Evolutionary conservation across 2,797 vertebrate genomes (phyloP), one percentile per base, ranked within the genome.

Genomic region (Crax fasciolata): DNA sequence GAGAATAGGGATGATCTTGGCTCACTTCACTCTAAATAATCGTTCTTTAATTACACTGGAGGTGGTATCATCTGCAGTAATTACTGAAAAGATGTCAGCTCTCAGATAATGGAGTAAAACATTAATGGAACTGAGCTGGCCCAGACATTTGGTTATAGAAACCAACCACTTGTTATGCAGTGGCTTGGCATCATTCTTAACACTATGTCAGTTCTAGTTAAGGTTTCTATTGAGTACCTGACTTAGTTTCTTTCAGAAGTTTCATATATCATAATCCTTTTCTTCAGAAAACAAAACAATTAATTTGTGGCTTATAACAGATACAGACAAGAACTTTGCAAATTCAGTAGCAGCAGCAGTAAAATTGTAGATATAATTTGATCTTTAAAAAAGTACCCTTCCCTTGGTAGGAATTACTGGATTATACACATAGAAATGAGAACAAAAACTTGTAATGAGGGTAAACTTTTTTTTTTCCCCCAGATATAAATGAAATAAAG

Each of bases 11-110:
- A 97, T 98, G 97, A 97, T 97, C 95, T 98, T 97, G 97, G 98
- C 98, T 98, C 98, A 98, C 98, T 98, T 98, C 85, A 94, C 96
- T 96, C 97, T 93, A 97, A 97, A 96, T 98, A 99, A 98, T 98
- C 97, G 96, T 98, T 98, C 97, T 98, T 98, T 99, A 98, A 99
- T 99, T 99, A 98, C 97, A 98, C 96, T 97, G 97, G 97, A 98
- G 98, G 98, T 98, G 98, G 98, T 97, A 98, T 98, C 97, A 98
- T 98, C 98, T 98, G 97, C 96, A 97, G 97, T 98, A 98, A 98
- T 98, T 98, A 98, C 97, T 97, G 98, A 98, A 97, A 98, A 98
- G 97, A 97, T 98, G 98, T 98, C 98, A 98, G 93, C 96, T 98
- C 95, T 94, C 93, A 97, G 97, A 98, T 98, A 98, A 97, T 98